phyloP scores from a whole-genome alignment of 2,113 vertebrate genomes.

The Poecile atricapillus region DNA sequence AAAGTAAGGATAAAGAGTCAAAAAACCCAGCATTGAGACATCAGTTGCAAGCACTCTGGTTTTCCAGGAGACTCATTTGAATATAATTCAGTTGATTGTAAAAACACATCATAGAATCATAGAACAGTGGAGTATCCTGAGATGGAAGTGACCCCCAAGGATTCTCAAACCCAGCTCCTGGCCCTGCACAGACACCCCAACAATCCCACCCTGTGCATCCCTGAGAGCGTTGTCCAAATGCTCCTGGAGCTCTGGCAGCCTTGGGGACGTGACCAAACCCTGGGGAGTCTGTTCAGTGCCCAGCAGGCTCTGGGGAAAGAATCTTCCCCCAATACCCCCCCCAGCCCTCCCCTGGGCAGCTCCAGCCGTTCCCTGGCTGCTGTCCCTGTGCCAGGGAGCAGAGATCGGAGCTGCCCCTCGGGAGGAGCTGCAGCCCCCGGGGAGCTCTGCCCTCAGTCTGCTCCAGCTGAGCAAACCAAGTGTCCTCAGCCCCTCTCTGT shows the following conservation, averaged over 20 bases:
- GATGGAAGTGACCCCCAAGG: background rate
- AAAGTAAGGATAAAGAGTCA: background rate
- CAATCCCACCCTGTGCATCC: background rate
- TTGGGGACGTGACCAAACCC: background rate
- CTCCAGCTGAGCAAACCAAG: background rate
- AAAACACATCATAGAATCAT: background rate
- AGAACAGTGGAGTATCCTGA: background rate
- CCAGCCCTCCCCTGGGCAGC: background rate
- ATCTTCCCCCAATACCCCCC: background rate
- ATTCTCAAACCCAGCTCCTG: rapidly evolving
- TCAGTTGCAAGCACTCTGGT: background rate
- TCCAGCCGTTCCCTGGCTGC: background rate
- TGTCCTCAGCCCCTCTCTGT: background rate
- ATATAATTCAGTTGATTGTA: background rate
- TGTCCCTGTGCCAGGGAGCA: background rate
- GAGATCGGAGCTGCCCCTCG: background rate
- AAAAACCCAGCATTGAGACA: background rate
- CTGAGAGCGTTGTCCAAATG: background rate
- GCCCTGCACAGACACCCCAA: background rate
- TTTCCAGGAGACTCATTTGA: background rate
- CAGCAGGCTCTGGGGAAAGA: background rate
- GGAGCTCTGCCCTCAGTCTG: background rate
- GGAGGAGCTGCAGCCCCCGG: background rate
- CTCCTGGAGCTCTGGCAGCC: background rate
- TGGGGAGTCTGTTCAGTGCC: background rate